A percentile compares a stretch with the other conserved stretches of the same genome.
Conservation (phyloP, 2,797 vertebrate genomes). For the Fistularia tabacaria region DNA sequence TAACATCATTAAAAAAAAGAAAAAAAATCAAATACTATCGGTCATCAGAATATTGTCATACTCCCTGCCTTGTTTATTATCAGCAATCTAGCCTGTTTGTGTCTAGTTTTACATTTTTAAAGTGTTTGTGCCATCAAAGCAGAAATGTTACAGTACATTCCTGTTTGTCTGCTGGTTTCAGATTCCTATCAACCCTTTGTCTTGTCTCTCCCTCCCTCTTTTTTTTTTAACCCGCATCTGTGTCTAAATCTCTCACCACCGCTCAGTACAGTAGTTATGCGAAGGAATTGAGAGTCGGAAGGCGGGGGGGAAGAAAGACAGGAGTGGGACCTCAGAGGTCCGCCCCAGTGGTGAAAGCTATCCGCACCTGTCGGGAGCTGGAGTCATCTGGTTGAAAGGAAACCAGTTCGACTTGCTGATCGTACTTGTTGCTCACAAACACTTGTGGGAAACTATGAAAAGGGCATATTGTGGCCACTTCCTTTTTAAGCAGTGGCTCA, state of each 20-base stretch:
- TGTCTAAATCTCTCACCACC: constrained; percentile 42
- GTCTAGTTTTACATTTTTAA: constrained; percentile 18
- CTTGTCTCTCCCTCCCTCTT: not conserved
- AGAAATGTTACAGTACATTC: constrained; percentile 37
- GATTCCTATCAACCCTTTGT: constrained; percentile 48
- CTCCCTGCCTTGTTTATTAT: not conserved
- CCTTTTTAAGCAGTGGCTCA: not conserved
- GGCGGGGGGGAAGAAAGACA: constrained; percentile 4
- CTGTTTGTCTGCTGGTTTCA: constrained; percentile 28
- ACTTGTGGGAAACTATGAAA: constrained; percentile 9
- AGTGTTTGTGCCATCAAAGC: constrained; percentile 37
- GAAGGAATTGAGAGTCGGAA: constrained; percentile 10
- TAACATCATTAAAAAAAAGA: not conserved
- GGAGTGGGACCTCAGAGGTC: constrained; percentile 29
- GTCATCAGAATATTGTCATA: too few species aligned
- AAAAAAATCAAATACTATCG: too few species aligned
- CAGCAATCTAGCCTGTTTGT: not conserved
- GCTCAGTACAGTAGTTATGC: constrained; percentile 36
- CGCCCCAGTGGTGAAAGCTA: constrained; percentile 35
- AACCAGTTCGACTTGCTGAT: constrained; percentile 52
- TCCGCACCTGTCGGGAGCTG: constrained; percentile 44
- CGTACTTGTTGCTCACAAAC: constrained; percentile 28
- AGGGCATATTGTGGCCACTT: not conserved
- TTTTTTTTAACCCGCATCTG: constrained; percentile 30
- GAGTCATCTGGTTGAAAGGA: constrained; percentile 36